These are phyloP conservation scores for Sebastes melanostomus DNA, from an alignment of 2,797 vertebrate species.

Conservation along the genomic window DNA sequence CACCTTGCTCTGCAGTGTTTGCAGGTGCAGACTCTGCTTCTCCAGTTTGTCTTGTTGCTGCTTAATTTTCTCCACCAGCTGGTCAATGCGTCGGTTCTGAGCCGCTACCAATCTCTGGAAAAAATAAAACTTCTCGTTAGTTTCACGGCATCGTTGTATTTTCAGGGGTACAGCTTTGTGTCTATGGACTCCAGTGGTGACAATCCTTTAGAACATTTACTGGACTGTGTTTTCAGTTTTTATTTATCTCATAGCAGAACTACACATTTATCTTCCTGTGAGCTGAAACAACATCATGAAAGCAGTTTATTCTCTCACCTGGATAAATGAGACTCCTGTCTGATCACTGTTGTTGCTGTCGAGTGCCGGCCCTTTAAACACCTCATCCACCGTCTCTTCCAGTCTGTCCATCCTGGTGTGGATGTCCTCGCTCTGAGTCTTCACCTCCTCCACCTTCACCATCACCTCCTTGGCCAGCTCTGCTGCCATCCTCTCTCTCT, in stretches of 20 bases:
- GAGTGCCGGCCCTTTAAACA: conserved; percentile 60
- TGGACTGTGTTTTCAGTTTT: background rate
- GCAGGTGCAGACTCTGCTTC: conserved; percentile 91
- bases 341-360: conserved; percentile 69
- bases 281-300: background rate
- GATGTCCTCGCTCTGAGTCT: conserved; percentile 71
- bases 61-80: conserved; percentile 89
- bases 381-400: conserved; percentile 77
- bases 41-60: conserved; percentile 94
- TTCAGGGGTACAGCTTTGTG: background rate
- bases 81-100: conserved; percentile 88
- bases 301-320: conserved; percentile 76
- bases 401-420: conserved; percentile 79
- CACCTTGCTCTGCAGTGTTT: conserved; percentile 90
- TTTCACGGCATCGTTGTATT: background rate
- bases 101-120: conserved; percentile 84
- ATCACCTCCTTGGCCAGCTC: conserved; percentile 69
- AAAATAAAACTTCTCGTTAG: background rate
- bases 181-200: background rate
- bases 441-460: conserved; percentile 75
- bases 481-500: conserved; percentile 51
- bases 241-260: background rate
- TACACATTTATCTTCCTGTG: background rate
- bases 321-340: conserved; percentile 76
- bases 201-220: background rate